Conservation (phyloP, 2,797 vertebrate genomes). For the Phataginus tetradactyla region DNA sequence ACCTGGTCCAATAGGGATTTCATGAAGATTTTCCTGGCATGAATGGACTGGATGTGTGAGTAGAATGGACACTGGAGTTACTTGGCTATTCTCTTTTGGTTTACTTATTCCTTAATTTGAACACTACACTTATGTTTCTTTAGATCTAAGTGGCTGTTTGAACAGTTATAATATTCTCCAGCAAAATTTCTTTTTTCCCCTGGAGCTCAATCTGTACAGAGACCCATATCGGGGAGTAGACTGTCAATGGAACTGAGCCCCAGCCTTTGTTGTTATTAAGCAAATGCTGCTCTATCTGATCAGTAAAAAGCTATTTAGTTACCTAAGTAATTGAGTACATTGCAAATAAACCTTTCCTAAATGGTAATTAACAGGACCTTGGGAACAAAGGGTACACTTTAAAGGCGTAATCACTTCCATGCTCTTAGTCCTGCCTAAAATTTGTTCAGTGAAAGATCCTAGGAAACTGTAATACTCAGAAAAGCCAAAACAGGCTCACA, state of each 20-base stretch:
- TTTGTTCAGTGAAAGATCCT: neutral
- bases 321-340: conserved; percentile 60
- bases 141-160: neutral
- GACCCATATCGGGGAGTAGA: neutral
- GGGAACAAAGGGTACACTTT: conserved; percentile 50
- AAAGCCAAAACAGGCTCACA: neutral
- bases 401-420: conserved; percentile 29
- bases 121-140: neutral
- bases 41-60: neutral
- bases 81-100: neutral
- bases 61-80: neutral
- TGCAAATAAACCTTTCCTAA: conserved; percentile 57
- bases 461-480: neutral
- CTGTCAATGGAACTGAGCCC: neutral
- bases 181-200: neutral
- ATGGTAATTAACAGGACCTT: conserved; percentile 52
- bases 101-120: conserved; percentile 22
- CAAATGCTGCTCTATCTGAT: conserved; percentile 52
- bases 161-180: conserved; percentile 16
- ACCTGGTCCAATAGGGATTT: neutral
- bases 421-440: neutral
- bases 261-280: conserved; percentile 55
- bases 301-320: conserved; percentile 56
- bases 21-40: neutral
- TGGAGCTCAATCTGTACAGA: conserved; percentile 35